These are phyloP conservation scores for Chinchilla lanigera DNA, from an alignment of 2,113 vertebrate species.

Conservation along the genomic window DNA sequence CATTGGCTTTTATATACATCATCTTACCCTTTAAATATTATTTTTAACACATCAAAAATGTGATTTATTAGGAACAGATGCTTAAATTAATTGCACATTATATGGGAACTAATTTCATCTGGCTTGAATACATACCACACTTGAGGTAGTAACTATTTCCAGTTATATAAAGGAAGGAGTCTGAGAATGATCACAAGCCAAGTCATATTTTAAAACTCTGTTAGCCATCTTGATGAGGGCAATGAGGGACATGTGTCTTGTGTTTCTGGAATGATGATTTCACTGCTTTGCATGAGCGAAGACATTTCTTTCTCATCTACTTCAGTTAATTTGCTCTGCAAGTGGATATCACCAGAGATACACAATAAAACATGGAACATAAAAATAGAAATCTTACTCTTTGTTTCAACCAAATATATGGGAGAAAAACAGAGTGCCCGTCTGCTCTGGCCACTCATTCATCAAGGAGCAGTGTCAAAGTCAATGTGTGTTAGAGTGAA, in stretches of 20 bases:
- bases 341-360: not conserved
- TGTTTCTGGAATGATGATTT: not conserved
- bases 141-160: not conserved
- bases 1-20: not conserved
- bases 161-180: not conserved
- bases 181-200: not conserved
- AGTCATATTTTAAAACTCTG: not conserved
- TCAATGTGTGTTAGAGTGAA: slow-evolving; percentile 23
- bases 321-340: slow-evolving; percentile 28
- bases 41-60: not conserved
- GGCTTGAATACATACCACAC: not conserved
- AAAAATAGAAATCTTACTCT: slow-evolving; percentile 12
- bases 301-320: not conserved
- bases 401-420: not conserved
- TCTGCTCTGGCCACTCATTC: not conserved
- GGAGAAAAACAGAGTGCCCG: not conserved
- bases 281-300: slow-evolving; percentile 10
- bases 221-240: not conserved
- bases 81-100: not conserved
- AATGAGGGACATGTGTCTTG: not conserved
- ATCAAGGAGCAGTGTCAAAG: not conserved
- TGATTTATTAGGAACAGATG: not conserved
- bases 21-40: not conserved
- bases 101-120: not conserved
- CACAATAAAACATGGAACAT: slow-evolving; percentile 18